Conservation (phyloP, 2,888 invertebrate genomes). For the Polyommatus icarus region DNA sequence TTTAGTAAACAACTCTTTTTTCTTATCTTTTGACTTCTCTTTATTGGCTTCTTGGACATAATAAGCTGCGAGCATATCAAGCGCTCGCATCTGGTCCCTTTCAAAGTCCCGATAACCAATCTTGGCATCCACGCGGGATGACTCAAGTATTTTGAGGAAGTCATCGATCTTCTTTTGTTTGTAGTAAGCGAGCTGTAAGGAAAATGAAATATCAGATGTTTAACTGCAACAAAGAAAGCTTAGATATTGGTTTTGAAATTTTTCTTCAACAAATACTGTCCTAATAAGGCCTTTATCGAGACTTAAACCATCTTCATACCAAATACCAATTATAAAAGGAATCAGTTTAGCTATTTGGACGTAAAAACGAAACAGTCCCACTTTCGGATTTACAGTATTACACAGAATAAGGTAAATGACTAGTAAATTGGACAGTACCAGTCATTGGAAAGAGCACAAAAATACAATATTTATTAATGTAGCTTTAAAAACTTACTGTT, state of each 20-base stretch:
- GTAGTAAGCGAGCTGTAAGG: slow-evolving; percentile 94
- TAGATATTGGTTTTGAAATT: too few relatives aligned
- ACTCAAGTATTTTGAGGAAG: slow-evolving; percentile 96
- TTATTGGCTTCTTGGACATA: slow-evolving; percentile 98
- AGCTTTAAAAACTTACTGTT: too few relatives aligned
- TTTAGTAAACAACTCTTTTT: slow-evolving; percentile 95
- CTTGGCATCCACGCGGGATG: slow-evolving; percentile 91
- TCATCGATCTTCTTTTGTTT: slow-evolving; percentile 95
- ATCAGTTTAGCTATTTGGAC: too few relatives aligned
- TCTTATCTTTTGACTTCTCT: slow-evolving; percentile 96
- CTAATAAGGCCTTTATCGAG: too few relatives aligned
- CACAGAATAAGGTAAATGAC: too few relatives aligned
- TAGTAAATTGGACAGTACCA: too few relatives aligned
- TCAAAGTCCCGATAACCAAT: slow-evolving; percentile 94
- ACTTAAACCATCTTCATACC: too few relatives aligned
- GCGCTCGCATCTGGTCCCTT: slow-evolving; percentile 97
- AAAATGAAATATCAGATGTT: background rate
- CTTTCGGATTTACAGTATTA: background rate
- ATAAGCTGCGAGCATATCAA: slow-evolving; percentile 98
- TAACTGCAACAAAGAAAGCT: background rate
- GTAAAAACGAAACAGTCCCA: too few relatives aligned
- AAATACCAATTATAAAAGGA: too few relatives aligned
- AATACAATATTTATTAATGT: too few relatives aligned
- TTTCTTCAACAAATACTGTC: too few relatives aligned
- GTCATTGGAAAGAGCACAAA: too few relatives aligned